A percentile compares a stretch with the other conserved stretches of the same genome.
Evolutionary conservation across 2,888 invertebrate species (phyloP).

Genomic region (Poecilobothrus nobilitatus): DNA sequence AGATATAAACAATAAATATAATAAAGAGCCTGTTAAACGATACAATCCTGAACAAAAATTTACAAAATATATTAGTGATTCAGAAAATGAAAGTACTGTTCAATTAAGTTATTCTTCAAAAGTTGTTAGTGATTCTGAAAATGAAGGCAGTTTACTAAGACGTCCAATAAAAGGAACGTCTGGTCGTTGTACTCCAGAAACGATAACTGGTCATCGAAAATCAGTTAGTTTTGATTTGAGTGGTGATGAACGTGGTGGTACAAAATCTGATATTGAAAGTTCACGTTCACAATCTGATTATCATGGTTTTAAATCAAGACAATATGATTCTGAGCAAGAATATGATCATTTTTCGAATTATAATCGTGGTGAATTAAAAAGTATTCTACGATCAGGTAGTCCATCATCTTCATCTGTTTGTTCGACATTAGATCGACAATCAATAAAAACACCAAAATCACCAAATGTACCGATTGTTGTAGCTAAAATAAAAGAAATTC

Average conservation of each 20-base stretch:
- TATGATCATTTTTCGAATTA: constrained; percentile 31
- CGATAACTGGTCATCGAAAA: constrained; percentile 35
- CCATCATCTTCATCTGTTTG: constrained; percentile 34
- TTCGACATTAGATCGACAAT: constrained; percentile 34
- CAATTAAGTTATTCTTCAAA: constrained; percentile 19
- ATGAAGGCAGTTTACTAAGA: constrained; percentile 26
- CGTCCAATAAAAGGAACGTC: constrained; percentile 25
- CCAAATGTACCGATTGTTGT: constrained; percentile 36
- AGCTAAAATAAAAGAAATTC: constrained; percentile 38
- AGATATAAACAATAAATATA: constrained; percentile 13
- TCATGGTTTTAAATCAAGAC: constrained; percentile 26
- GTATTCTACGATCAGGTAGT: constrained; percentile 40
- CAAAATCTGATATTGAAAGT: constrained; percentile 37
- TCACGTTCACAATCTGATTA: constrained; percentile 29
- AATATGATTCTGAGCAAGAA: constrained; percentile 42
- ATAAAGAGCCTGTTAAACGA: background rate
- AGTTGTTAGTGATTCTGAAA: constrained; percentile 39
- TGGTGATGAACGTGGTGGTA: constrained; percentile 35
- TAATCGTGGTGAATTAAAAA: constrained; percentile 26
- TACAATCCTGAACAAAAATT: background rate
- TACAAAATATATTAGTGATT: constrained; percentile 34
- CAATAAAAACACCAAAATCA: constrained; percentile 30
- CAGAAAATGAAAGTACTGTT: constrained; percentile 33
- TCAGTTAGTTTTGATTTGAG: constrained; percentile 44
- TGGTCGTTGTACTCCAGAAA: constrained; percentile 29